A percentile compares a stretch with the other conserved stretches of the same genome.
Conservation (phyloP, 2,797 vertebrate genomes). For the Cossypha niveicapilla region DNA sequence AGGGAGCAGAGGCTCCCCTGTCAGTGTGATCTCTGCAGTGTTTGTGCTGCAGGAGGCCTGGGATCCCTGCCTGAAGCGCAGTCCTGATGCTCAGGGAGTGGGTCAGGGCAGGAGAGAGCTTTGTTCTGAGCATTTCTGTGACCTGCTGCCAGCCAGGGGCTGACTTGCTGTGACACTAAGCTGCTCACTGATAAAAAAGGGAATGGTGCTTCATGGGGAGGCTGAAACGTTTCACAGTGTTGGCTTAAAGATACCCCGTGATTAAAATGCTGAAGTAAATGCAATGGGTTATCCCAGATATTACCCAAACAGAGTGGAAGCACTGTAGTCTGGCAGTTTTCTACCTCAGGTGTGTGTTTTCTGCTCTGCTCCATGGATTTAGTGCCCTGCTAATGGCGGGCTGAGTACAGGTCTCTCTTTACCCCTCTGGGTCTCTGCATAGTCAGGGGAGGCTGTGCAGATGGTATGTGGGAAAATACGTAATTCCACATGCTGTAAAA, state of each 20-base stretch:
- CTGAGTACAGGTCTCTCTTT: not conserved
- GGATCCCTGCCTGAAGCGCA: not conserved
- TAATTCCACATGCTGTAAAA: slow-evolving; percentile 12
- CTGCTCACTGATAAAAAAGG: not conserved
- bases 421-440: not conserved
- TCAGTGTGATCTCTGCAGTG: not conserved
- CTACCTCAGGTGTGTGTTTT: not conserved
- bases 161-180: not conserved
- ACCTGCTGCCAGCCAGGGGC: not conserved
- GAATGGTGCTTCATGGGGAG: not conserved
- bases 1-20: not conserved
- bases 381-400: not conserved
- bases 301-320: not conserved
- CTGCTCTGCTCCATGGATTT: not conserved
- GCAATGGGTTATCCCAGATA: not conserved
- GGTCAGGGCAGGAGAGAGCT: not conserved
- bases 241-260: not conserved
- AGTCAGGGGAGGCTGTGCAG: not conserved
- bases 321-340: not conserved
- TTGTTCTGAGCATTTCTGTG: not conserved
- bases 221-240: not conserved
- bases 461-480: not conserved
- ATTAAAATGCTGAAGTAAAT: not conserved
- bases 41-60: not conserved
- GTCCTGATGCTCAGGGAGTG: not conserved